phyloP scores from a whole-genome alignment of 2,113 vertebrate species.

The Melanocharis versteri region DNA sequence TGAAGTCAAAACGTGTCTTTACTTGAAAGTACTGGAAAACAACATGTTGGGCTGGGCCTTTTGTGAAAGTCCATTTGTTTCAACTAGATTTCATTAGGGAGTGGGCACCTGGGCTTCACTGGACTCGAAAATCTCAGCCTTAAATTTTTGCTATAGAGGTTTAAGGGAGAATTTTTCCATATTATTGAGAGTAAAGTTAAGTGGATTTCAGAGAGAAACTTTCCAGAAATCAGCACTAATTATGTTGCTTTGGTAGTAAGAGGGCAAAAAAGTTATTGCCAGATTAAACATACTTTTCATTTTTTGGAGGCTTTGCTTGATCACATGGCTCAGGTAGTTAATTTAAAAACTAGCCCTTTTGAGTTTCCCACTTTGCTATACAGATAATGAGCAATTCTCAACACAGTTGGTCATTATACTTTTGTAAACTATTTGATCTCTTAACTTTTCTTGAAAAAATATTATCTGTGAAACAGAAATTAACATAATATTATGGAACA shows the following conservation, averaged over 20 bases:
- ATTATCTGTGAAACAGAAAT: neutral
- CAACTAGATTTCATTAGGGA: neutral
- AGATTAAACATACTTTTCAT: constrained; percentile 39
- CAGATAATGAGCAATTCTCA: neutral
- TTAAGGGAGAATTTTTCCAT: neutral
- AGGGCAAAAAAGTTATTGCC: neutral
- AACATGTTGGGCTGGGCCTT: neutral
- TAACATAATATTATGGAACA: neutral
- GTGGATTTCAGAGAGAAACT: neutral
- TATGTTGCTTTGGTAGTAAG: neutral
- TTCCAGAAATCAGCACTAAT: neutral
- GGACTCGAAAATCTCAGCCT: neutral
- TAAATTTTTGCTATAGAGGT: neutral
- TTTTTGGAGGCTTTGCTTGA: constrained; percentile 22
- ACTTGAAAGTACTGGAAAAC: neutral
- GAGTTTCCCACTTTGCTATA: neutral
- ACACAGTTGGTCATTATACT: neutral
- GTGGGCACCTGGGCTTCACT: neutral
- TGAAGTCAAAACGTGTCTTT: neutral
- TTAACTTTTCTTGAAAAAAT: neutral
- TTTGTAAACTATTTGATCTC: neutral
- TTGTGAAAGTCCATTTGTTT: neutral
- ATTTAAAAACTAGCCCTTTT: neutral
- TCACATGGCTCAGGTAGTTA: neutral
- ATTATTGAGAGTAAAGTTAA: neutral